A percentile compares a stretch with the other conserved stretches of the same genome.
phyloP scores from a whole-genome alignment of 2,113 vertebrate species.

The Bujurquina vittata region DNA sequence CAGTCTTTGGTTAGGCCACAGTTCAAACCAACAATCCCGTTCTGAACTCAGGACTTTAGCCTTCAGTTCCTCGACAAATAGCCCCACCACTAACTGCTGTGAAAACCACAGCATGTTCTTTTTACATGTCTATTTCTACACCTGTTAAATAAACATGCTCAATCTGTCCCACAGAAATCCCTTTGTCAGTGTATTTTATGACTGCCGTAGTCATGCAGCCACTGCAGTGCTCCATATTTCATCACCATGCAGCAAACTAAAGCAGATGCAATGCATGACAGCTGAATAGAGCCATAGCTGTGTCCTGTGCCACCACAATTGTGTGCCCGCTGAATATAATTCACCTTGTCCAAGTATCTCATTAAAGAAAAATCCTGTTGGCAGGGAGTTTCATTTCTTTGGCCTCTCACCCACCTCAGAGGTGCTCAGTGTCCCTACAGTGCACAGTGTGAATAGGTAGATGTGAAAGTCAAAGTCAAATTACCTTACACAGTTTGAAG shows the following conservation, averaged over 20 bases:
- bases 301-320: neutral
- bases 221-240: slow-evolving; percentile 1
- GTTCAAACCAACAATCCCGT: neutral
- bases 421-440: slow-evolving; percentile 1
- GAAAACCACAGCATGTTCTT: neutral
- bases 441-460: slow-evolving; percentile 30
- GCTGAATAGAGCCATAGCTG: neutral
- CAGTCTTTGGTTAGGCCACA: neutral
- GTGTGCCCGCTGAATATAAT: slow-evolving; percentile 30
- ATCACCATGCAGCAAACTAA: neutral
- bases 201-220: neutral
- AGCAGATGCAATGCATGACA: slow-evolving; percentile 3
- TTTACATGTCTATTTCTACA: neutral
- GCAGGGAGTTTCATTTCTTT: slow-evolving; percentile 2
- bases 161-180: neutral
- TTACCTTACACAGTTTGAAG: slow-evolving; percentile 21
- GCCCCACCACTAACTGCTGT: neutral
- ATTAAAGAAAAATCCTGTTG: slow-evolving; percentile 32
- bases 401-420: slow-evolving; percentile 10
- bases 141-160: neutral
- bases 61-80: neutral
- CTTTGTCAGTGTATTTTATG: neutral
- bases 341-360: slow-evolving; percentile 38
- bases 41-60: neutral
- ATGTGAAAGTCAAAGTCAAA: slow-evolving; percentile 29